Percentiles rank a stretch among this genome's conserved stretches.
phyloP scores from a whole-genome alignment of 2,888 invertebrate genomes.

The Stenolophus ochropezus region DNA sequence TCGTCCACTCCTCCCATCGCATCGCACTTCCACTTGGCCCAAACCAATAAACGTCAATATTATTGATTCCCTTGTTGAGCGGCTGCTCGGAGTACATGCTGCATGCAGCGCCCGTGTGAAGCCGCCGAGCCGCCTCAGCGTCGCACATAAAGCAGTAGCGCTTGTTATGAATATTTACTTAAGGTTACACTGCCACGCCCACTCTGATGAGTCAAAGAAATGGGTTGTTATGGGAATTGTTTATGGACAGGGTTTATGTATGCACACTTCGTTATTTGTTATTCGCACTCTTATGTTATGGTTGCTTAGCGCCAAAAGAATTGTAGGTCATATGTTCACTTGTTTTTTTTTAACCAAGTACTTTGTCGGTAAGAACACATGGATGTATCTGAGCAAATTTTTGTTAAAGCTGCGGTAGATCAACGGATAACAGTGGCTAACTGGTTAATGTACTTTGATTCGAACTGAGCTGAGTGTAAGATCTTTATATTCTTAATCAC shows the following conservation, averaged over 20 bases:
- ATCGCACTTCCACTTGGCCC: constrained; percentile 30
- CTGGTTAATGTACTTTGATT: too few species aligned
- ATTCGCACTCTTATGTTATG: not conserved
- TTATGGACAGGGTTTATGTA: not conserved
- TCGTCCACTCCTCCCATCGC: constrained; percentile 17
- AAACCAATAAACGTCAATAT: constrained; percentile 55
- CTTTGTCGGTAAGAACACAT: too few species aligned
- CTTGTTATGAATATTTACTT: constrained; percentile 50
- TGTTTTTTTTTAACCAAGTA: too few species aligned
- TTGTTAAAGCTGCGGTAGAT: too few species aligned
- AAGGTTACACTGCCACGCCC: constrained; percentile 41
- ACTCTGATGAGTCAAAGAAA: constrained; percentile 28
- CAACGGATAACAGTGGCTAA: too few species aligned
- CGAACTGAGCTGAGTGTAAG: too few species aligned
- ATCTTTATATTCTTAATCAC: too few species aligned
- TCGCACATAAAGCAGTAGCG: constrained; percentile 36
- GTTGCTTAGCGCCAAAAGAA: too few species aligned
- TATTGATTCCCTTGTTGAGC: constrained; percentile 52
- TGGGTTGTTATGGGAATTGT: not conserved
- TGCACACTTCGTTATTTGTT: not conserved
- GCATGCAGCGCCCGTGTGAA: not conserved
- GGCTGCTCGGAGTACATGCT: constrained; percentile 7
- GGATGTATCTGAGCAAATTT: too few species aligned
- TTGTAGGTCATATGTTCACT: too few species aligned
- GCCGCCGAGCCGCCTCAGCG: too few species aligned